A percentile compares a stretch with the other conserved stretches of the same genome.
phyloP scores from a whole-genome alignment of 2,888 invertebrate species.

The Agonopterix arenella region DNA sequence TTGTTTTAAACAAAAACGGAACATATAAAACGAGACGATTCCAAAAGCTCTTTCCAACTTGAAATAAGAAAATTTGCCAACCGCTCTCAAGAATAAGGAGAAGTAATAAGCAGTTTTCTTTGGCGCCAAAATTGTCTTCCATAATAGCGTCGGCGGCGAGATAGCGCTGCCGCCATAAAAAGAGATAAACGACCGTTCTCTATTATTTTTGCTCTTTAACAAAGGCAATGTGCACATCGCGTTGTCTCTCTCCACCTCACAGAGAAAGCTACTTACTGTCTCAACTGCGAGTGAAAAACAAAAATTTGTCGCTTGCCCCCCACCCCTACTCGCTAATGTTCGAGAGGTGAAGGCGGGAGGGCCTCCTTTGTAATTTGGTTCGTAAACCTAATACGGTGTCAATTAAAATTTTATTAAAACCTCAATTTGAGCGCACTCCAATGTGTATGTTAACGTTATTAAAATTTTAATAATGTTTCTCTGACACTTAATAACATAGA shows the following conservation, averaged over 20 bases:
- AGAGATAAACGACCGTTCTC: slow-evolving; percentile 76
- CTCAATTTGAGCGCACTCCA: slow-evolving; percentile 46
- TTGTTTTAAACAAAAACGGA: slow-evolving; percentile 11
- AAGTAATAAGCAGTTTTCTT: slow-evolving; percentile 77
- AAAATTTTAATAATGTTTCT: slow-evolving; percentile 52
- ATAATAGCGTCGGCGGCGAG: slow-evolving; percentile 71
- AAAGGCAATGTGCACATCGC: slow-evolving; percentile 71
- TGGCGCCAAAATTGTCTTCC: slow-evolving; percentile 76
- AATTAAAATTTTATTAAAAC: slow-evolving; percentile 72
- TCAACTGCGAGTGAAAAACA: slow-evolving; percentile 64
- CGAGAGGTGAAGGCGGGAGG: slow-evolving; percentile 40
- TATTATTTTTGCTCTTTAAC: slow-evolving; percentile 76
- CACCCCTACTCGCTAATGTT: slow-evolving; percentile 65
- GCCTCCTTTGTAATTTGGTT: slow-evolving; percentile 69
- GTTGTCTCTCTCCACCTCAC: slow-evolving; percentile 56
- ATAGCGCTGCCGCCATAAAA: slow-evolving; percentile 73
- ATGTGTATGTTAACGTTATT: slow-evolving; percentile 53
- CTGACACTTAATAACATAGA: too few species aligned
- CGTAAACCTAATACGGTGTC: slow-evolving; percentile 66
- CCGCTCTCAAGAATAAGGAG: slow-evolving; percentile 65
- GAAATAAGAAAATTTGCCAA: slow-evolving; percentile 42
- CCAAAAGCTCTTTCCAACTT: slow-evolving; percentile 12
- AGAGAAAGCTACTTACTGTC: slow-evolving; percentile 28
- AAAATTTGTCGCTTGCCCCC: slow-evolving; percentile 64
- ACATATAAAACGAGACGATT: slow-evolving; percentile 11